Percentiles rank a stretch among this genome's conserved stretches.
Evolutionary conservation across 1,140 invertebrate genomes (phyloP).

Genomic region (Gryon sp.): DNA sequence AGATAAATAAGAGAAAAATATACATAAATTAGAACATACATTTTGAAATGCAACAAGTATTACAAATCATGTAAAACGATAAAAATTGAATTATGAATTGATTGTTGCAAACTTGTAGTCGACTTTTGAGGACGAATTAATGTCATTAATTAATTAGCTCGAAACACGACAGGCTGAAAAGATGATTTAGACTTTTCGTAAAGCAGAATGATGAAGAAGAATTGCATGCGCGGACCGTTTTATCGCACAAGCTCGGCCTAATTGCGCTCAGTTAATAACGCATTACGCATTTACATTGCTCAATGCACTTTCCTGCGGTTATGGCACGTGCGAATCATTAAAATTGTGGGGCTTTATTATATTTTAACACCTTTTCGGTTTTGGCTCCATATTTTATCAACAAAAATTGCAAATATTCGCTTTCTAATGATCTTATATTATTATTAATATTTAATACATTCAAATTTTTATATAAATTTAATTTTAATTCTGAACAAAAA

Average conservation of each 20-base stretch:
- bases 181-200: slow-evolving; percentile 27
- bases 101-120: neutral
- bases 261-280: slow-evolving; percentile 56
- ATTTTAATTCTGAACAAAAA: too few species aligned
- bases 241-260: slow-evolving; percentile 46
- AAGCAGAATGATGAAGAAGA: neutral
- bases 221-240: slow-evolving; percentile 17
- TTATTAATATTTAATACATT: too few species aligned
- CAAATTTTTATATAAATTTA: too few species aligned
- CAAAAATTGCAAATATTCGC: slow-evolving; percentile 8
- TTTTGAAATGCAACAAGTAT: slow-evolving; percentile 13
- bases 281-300: slow-evolving; percentile 47
- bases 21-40: too few species aligned
- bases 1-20: too few species aligned
- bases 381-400: slow-evolving; percentile 10
- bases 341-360: slow-evolving; percentile 45
- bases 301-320: slow-evolving; percentile 22
- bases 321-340: slow-evolving; percentile 33
- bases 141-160: slow-evolving; percentile 29
- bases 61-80: too few species aligned
- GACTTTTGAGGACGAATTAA: neutral
- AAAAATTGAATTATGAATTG: too few species aligned
- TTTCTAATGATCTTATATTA: slow-evolving; percentile 24
- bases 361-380: neutral
- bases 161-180: slow-evolving; percentile 10